Base-by-base conservation (phyloP, 2,113 vertebrate genomes). In the Balaeniceps rex region DNA sequence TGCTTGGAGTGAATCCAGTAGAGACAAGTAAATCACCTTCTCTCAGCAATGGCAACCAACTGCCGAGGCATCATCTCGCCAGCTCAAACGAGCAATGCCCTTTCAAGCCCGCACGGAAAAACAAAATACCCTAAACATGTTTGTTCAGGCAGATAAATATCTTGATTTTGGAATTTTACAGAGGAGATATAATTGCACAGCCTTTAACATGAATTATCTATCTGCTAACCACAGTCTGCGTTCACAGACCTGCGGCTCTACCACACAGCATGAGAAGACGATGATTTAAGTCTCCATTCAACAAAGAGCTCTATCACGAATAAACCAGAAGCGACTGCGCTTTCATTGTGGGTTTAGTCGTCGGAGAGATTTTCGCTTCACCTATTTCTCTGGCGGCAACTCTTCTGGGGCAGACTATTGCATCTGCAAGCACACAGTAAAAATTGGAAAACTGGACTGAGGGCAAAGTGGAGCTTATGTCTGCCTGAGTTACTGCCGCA, bases 131-230 rank as follows among this genome's bases (percentile, higher is more conserved):
- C 91, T 16, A 16, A 89, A 85, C 70, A 7, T 40, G 83, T 76
- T 94, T 92, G 58, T 72, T 90, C 93, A 90, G 89, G 78, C 84
- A 97, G 89, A 94, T 70, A 91, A 95, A 93, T 21, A 63, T 7
- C 87, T 71, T 68, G 89, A 91, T 74, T 93, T 61, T 12, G 40
- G 81, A 21, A 47, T 84, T 97, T 95, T 80, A 77, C 28, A 71
- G 78, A 58, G 75, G 82, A 81, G 46, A 19, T 46, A 15, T 4
- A 58, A 94, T 29, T 29, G 82, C 49, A 72, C 44, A 63, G 61
- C 52, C 87, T 79, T 76, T 54, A 8, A 18, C 1, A 6, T n/a
- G 82, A 87, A 19, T 93, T 57, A 63, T 88, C 85, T 84, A 14
- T 2, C 25, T 42, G 68, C 28, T 42, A 51, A 28, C 33, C 66